These are phyloP conservation scores for Laspeyria flexula DNA, from an alignment of 2,888 invertebrate genomes.

Conservation along the genomic window DNA sequence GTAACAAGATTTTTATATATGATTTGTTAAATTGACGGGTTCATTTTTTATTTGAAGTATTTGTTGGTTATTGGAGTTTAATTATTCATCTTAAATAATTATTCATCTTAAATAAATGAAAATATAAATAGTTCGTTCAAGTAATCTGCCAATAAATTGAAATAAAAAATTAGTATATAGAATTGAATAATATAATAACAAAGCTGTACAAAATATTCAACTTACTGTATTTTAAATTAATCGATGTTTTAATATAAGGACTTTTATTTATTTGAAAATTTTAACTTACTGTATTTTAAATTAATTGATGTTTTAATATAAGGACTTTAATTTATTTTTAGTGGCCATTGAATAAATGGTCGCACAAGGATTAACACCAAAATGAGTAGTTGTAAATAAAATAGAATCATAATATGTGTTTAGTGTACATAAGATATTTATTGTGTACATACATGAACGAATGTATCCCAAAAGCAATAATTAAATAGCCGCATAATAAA, in stretches of 20 bases:
- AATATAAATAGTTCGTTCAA: neutral
- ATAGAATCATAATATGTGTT: neutral
- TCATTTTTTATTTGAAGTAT: too few relatives aligned
- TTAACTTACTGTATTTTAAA: neutral
- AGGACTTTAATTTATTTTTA: neutral
- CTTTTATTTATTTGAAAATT: neutral
- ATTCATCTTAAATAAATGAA: too few relatives aligned
- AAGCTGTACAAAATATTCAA: too few relatives aligned
- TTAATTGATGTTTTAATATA: neutral
- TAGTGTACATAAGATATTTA: neutral
- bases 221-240: neutral
- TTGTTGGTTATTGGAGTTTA: too few relatives aligned
- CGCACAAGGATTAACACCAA: neutral
- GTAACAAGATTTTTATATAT: too few relatives aligned
- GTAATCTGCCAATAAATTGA: constrained; percentile 1
- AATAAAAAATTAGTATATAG: neutral
- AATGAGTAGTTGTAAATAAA: neutral
- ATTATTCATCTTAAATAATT: too few relatives aligned
- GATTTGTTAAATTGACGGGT: too few relatives aligned
- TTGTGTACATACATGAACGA: neutral
- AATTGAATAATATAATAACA: neutral
- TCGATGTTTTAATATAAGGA: neutral
- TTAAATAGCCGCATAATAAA: neutral
- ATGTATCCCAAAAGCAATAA: neutral
- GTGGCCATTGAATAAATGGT: neutral